phyloP scores from a whole-genome alignment of 2,888 invertebrate genomes.

The Leucophenga maculata region DNA sequence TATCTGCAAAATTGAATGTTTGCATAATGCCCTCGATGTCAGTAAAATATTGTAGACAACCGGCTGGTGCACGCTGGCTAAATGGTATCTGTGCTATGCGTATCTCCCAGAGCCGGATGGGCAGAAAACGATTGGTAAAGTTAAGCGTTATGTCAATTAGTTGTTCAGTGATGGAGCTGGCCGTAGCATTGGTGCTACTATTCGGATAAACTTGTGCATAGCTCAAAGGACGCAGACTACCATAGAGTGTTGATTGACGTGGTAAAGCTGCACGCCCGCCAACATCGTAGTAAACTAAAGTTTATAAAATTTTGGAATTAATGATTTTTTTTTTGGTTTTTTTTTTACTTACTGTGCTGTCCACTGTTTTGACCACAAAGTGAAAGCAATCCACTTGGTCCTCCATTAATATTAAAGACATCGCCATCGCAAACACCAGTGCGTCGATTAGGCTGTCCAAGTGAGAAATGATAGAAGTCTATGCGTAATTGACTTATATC shows the following conservation, averaged over 20 bases:
- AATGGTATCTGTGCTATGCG: slow-evolving; percentile 84
- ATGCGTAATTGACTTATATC: slow-evolving; percentile 87
- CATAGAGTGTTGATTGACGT: slow-evolving; percentile 59
- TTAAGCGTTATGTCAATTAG: slow-evolving; percentile 71
- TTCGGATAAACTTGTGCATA: slow-evolving; percentile 47
- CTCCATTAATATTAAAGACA: slow-evolving; percentile 77
- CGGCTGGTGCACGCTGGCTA: slow-evolving; percentile 82
- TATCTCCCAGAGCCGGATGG: slow-evolving; percentile 85
- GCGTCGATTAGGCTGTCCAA: slow-evolving; percentile 86
- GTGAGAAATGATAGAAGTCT: slow-evolving; percentile 87
- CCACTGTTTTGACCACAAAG: slow-evolving; percentile 88
- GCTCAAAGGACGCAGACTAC: slow-evolving; percentile 50
- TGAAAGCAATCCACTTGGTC: slow-evolving; percentile 75
- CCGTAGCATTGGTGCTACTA: slow-evolving; percentile 35
- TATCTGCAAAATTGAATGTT: slow-evolving; percentile 87
- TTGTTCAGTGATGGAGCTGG: slow-evolving; percentile 39
- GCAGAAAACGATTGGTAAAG: slow-evolving; percentile 77
- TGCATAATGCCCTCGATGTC: slow-evolving; percentile 76
- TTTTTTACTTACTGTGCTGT: slow-evolving; percentile 80
- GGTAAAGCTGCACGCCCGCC: slow-evolving; percentile 54
- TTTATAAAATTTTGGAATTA: not conserved
- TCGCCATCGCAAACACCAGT: slow-evolving; percentile 88
- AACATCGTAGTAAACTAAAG: slow-evolving; percentile 71
- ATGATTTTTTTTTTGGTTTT: not conserved
- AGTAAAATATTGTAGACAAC: slow-evolving; percentile 83